A percentile compares a stretch with the other conserved stretches of the same genome.
These are phyloP conservation scores for Agelas oroides DNA, from an alignment of 37 sponge, comb jelly and placozoan species.

Conservation along the genomic window DNA sequence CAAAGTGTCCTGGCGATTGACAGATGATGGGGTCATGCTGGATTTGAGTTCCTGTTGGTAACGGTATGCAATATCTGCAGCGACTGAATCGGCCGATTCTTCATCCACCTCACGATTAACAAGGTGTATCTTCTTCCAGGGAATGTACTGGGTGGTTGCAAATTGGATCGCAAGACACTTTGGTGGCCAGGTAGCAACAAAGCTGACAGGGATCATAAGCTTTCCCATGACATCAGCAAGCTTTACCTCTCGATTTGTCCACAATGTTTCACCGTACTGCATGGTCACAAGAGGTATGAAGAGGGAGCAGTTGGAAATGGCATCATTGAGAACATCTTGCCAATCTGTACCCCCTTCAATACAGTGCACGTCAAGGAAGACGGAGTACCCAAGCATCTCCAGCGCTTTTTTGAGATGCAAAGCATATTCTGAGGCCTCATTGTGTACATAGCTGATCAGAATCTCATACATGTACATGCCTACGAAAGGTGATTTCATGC, in stretches of 20 bases:
- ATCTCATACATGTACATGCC: slow-evolving; percentile 33
- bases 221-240: slow-evolving; percentile 86
- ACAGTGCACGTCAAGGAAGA: slow-evolving; percentile 75
- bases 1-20: neutral
- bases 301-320: slow-evolving; percentile 70
- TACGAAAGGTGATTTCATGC: neutral
- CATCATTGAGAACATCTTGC: slow-evolving; percentile 85
- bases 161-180: slow-evolving; percentile 93
- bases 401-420: slow-evolving; percentile 57
- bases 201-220: slow-evolving; percentile 80
- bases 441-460: slow-evolving; percentile 85
- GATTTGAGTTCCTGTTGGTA: neutral
- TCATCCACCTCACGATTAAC: neutral
- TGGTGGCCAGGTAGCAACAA: slow-evolving; percentile 75
- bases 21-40: neutral
- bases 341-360: slow-evolving; percentile 78
- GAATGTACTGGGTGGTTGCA: slow-evolving; percentile 83
- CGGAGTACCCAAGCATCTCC: slow-evolving; percentile 54
- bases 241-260: slow-evolving; percentile 92
- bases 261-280: slow-evolving; percentile 81
- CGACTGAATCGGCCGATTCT: neutral
- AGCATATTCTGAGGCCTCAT: slow-evolving; percentile 65
- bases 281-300: slow-evolving; percentile 82
- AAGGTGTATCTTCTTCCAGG: neutral
- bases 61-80: slow-evolving; percentile 12